Evolutionary conservation across 2,113 vertebrate species (phyloP).

Genomic region (Ciconia boyciana): DNA sequence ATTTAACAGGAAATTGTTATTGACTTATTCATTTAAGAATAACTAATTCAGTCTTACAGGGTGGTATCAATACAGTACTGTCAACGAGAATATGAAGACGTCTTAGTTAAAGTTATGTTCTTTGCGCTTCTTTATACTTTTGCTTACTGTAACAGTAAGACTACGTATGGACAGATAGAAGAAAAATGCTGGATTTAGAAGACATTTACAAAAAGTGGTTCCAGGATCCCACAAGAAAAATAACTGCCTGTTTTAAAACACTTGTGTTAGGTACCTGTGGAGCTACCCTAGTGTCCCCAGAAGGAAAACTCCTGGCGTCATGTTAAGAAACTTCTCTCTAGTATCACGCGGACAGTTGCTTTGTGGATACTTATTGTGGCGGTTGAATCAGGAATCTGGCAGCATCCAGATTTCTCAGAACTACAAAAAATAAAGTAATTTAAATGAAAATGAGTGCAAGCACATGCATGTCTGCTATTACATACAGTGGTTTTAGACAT

Average conservation of each 20-base stretch:
- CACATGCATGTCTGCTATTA: fast-evolving
- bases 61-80: neutral
- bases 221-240: neutral
- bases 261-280: neutral
- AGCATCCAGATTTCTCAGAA: neutral
- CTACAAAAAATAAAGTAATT: neutral
- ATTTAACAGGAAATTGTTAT: neutral
- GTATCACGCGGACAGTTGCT: neutral
- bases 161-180: neutral
- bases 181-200: neutral
- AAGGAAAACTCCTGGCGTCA: fast-evolving
- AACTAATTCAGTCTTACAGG: neutral
- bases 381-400: neutral
- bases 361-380: neutral
- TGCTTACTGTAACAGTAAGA: neutral
- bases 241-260: neutral
- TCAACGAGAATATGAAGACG: neutral
- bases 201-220: neutral
- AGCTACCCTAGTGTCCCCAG: fast-evolving
- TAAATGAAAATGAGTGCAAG: neutral
- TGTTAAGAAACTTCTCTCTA: neutral
- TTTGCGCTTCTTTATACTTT: neutral
- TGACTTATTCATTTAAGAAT: neutral
- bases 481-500: fast-evolving
- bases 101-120: neutral